Conservation (phyloP, 2,797 vertebrate genomes). For the Channa striata region DNA sequence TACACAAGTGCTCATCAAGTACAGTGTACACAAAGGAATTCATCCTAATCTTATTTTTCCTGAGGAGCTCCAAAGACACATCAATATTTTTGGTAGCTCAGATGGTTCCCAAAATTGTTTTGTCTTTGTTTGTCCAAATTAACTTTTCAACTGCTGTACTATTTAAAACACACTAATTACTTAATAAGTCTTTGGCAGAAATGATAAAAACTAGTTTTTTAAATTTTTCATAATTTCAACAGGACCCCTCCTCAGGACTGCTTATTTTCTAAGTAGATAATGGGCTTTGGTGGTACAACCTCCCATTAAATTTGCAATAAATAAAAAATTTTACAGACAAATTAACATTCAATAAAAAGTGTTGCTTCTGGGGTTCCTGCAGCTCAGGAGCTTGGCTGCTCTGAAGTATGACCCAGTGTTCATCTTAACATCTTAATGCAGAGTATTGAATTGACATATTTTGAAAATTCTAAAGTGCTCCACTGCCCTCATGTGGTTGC, state of each 20-base stretch:
- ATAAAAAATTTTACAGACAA: constrained; percentile 20
- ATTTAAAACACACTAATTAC: neutral
- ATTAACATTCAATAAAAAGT: constrained; percentile 9
- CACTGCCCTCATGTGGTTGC: constrained; percentile 72
- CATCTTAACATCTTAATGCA: neutral
- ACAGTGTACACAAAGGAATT: constrained; percentile 3
- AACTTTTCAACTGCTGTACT: neutral
- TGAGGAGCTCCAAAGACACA: neutral
- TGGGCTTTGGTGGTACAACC: constrained; percentile 10
- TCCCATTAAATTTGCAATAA: constrained; percentile 16
- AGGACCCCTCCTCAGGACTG: neutral
- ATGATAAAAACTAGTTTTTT: neutral
- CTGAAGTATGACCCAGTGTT: neutral
- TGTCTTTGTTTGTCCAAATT: neutral
- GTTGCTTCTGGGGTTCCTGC: neutral
- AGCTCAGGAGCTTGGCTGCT: neutral
- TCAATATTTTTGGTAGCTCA: neutral
- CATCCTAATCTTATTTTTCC: constrained; percentile 5
- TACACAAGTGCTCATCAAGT: constrained; percentile 1
- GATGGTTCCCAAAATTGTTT: neutral
- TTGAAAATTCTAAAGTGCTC: constrained; percentile 43
- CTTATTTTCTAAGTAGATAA: constrained; percentile 4
- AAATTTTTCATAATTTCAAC: neutral
- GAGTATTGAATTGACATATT: neutral
- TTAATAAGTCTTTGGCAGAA: neutral